Base-by-base conservation (phyloP, 2,797 vertebrate species). In the Enteromius paludinosus region DNA sequence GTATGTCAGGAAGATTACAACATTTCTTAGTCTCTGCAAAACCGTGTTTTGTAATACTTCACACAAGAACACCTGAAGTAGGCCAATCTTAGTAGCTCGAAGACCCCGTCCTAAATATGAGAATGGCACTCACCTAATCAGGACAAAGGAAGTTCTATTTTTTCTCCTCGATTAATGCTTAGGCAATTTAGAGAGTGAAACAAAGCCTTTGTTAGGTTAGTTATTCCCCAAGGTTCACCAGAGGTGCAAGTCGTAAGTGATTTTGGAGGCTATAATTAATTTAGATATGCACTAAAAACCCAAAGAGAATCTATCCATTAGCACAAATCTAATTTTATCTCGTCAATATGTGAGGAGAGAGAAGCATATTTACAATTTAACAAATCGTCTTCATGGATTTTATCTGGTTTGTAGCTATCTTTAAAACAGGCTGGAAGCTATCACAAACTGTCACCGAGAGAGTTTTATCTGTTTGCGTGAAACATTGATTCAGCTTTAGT, bases 101-200 rank as follows among this genome's bases (percentile, higher is more conserved):
- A 38, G 17, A 20, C 45, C 38, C 3, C 61, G 70, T 79, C 77
- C 79, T 86, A 43, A 81, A 77, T 80, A 71, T 70, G 20, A 72
- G 49, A 78, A 68, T 78, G 18, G 52, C 1, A 14, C 61, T 62
- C 73, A 81, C 41, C 71, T 86, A 86, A 84, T 84, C 56, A 86
- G 52, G 79, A 71, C 62, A 82, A 59, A 41, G 72, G n/a, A 23
- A 65, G 62, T 15, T 52, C 68, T 78, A 72, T 73, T 73, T 81
- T 72, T 23, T 54, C 43, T 28, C 49, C 38, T 28, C 56, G 43
- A 25, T 69, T 64, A 28, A 61, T 73, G 38, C 43, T 79, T 47
- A 10, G 33, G n/a, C n/a, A 49, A 23, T 80, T 81, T 75, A 75
- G 23, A 41, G 38, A 1, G 43, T 54, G 10, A 68, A 75, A 52